A percentile compares a stretch with the other conserved stretches of the same genome.
Evolutionary conservation across 2,888 invertebrate species (phyloP).

Genomic region (Gnatocerus cornutus): DNA sequence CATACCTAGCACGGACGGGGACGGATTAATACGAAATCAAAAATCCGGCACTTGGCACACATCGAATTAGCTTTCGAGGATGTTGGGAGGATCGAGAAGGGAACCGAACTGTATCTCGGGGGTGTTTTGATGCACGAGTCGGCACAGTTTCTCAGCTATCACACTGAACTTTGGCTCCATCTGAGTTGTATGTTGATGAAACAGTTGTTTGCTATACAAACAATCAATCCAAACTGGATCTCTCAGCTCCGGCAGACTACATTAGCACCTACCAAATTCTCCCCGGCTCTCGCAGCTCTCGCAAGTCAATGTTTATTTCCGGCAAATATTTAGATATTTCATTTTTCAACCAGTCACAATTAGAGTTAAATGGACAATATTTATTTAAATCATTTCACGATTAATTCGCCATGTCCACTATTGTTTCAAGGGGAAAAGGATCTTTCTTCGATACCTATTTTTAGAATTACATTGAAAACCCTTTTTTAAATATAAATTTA

Average conservation of each 20-base stretch:
- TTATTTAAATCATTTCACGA: constrained; percentile 19
- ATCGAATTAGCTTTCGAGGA: neutral
- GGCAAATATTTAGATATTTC: constrained; percentile 44
- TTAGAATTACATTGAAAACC: too few species aligned
- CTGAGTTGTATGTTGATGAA: constrained; percentile 57
- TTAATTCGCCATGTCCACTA: constrained; percentile 17
- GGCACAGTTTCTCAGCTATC: constrained; percentile 26
- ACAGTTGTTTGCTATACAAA: constrained; percentile 60
- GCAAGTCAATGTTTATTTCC: constrained; percentile 44
- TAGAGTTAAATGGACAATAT: constrained; percentile 39
- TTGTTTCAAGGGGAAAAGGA: too few species aligned
- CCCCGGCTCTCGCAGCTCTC: constrained; percentile 26
- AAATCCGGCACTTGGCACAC: constrained; percentile 25
- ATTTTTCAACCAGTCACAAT: constrained; percentile 40
- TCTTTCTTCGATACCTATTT: too few species aligned
- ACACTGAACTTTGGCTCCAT: constrained; percentile 38
- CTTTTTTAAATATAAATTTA: constrained; percentile 28
- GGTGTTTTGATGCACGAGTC: constrained; percentile 34
- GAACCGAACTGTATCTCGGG: neutral
- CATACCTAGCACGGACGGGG: constrained; percentile 29
- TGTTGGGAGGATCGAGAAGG: neutral
- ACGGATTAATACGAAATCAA: constrained; percentile 38
- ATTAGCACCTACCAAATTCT: constrained; percentile 54
- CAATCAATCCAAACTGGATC: constrained; percentile 57
- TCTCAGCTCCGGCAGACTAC: constrained; percentile 53